phyloP scores from a whole-genome alignment of 2,113 vertebrate genomes.

The Mirza zaza region DNA sequence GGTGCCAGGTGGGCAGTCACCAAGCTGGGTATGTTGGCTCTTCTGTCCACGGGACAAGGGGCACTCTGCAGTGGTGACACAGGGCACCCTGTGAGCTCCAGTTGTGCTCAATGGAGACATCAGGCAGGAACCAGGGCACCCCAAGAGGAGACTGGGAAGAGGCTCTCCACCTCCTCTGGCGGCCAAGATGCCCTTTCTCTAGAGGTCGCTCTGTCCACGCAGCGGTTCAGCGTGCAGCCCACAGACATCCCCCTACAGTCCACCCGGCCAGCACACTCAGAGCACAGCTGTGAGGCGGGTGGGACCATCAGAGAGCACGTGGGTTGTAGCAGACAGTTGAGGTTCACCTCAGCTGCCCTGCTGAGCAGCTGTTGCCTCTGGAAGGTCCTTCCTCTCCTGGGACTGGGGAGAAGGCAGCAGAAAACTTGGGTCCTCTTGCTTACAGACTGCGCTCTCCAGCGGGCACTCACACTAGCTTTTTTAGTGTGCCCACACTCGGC shows the following conservation, averaged over 20 bases:
- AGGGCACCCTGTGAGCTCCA: background rate
- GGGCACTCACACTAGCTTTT: background rate
- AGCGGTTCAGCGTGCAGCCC: background rate
- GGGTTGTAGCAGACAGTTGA: background rate
- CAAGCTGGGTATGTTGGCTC: background rate
- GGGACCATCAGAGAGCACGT: background rate
- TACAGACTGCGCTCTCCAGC: background rate
- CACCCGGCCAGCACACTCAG: background rate
- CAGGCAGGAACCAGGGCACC: background rate
- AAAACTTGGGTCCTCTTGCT: background rate
- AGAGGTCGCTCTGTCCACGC: background rate
- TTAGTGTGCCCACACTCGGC: background rate
- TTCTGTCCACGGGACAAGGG: fast-evolving
- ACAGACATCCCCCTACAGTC: background rate
- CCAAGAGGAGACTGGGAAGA: fast-evolving
- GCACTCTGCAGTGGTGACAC: background rate
- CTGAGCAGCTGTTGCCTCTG: background rate
- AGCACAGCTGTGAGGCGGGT: background rate
- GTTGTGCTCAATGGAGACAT: background rate
- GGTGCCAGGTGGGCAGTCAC: background rate
- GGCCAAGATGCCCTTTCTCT: background rate
- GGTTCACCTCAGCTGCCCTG: background rate
- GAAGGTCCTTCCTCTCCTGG: background rate
- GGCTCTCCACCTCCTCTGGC: background rate
- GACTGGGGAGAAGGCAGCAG: background rate